Evolutionary conservation across 2,797 vertebrate species (phyloP), one percentile per base, ranked within the genome.

Genomic region (Perodicticus potto): DNA sequence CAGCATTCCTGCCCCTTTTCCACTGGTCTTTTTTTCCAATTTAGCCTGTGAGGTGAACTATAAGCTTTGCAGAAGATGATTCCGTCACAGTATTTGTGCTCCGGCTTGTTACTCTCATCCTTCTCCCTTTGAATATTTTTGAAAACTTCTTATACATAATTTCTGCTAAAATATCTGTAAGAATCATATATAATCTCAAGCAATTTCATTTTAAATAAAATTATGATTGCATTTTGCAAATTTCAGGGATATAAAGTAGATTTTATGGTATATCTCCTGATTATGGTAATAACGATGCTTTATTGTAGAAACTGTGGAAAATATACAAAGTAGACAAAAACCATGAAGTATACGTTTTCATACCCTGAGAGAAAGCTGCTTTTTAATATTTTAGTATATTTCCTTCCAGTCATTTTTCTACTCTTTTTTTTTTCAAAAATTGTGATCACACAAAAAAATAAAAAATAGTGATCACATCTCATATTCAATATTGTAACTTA

Each of bases 201-300:
- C 34, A 17, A 23, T 40, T 57, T 92, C 14, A 59, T 63, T 82
- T 82, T 89, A 91, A 43, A 94, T 83, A 93, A 90, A 89, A 61
- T 82, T 45, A 32, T 27, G 40, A 57, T 73, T 63, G 9, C 32
- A 37, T 74, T 94, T 84, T 90, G 6, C 14, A 94, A 76, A 80
- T 37, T 93, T 65, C 49, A 85, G 8, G 37, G 13, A 83, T 78
- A 70, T 77, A 78, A 69, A 69, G 78, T n/a, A 45, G 49, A 55
- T 89, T 87, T 86, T 82, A 45, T 49, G 77, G 12, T 86, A 9
- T 67, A 29, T 86, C 11, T 89, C 40, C 70, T 91, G 69, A 40
- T 82, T 70, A 55, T 65, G 37, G 61, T 40, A 86, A 17, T 78
- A 72, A 22, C n/a, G 69, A 80, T 40, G 27, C 40, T 91, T 89